phyloP scores from a whole-genome alignment of 2,113 vertebrate genomes.

The Calidris pugnax region DNA sequence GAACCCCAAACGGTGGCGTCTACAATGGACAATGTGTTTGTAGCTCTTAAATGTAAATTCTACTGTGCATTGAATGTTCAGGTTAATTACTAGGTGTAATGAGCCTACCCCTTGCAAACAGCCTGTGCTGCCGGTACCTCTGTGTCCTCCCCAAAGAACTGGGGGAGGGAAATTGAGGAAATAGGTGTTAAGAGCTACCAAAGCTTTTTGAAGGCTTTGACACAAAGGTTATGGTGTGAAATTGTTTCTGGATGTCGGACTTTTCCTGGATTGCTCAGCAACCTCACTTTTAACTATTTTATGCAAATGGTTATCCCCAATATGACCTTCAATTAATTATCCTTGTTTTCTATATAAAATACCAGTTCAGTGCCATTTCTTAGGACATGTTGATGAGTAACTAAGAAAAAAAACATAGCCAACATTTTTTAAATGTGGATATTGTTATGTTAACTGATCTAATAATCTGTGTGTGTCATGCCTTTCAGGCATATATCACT shows the following conservation, averaged over 20 bases:
- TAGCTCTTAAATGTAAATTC: background rate
- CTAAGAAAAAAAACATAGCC: background rate
- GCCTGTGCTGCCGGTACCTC: background rate
- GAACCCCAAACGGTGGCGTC: background rate
- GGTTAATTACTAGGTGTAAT: background rate
- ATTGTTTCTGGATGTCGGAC: background rate
- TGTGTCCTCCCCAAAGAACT: background rate
- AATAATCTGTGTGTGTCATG: background rate
- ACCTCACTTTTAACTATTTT: background rate
- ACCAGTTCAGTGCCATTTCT: background rate
- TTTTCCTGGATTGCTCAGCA: background rate
- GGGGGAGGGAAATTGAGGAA: background rate
- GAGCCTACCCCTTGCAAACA: accelerated
- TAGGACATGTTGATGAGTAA: background rate
- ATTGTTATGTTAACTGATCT: background rate
- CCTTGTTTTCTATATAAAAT: background rate
- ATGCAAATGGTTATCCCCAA: background rate
- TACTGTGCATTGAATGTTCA: background rate
- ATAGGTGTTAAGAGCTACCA: background rate
- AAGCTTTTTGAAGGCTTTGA: background rate
- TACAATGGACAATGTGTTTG: background rate
- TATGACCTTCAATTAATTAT: background rate
- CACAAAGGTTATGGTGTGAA: background rate
- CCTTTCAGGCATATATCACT: background rate
- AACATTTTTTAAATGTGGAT: background rate